A percentile compares a stretch with the other conserved stretches of the same genome.
Evolutionary conservation across 2,888 invertebrate species (phyloP).

Genomic region (Rosalia funebris): DNA sequence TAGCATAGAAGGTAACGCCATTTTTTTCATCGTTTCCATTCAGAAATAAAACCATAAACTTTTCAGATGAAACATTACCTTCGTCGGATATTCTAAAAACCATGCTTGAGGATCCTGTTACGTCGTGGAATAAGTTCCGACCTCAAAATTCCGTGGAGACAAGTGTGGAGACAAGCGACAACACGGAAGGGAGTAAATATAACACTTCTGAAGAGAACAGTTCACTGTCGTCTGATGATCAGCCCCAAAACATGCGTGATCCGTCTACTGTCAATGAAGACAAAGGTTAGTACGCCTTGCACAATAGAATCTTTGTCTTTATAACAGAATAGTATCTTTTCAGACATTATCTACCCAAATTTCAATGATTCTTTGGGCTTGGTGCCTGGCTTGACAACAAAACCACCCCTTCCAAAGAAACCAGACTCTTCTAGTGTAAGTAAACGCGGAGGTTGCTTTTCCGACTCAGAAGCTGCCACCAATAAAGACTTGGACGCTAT

Average conservation of each 20-base stretch:
- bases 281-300: not conserved
- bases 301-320: not conserved
- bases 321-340: not conserved
- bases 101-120: constrained; percentile 55
- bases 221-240: constrained; percentile 44
- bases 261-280: not conserved
- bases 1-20: constrained; percentile 54
- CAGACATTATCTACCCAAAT: not conserved
- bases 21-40: too few relatives aligned
- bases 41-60: not conserved
- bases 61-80: constrained; percentile 50
- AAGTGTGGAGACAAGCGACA: constrained; percentile 35
- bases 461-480: constrained; percentile 10
- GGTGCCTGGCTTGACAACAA: constrained; percentile 57
- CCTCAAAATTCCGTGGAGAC: constrained; percentile 28
- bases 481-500: constrained; percentile 44
- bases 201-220: constrained; percentile 43
- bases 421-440: constrained; percentile 32
- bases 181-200: constrained; percentile 41
- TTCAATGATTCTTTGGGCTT: constrained; percentile 37
- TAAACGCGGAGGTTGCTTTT: constrained; percentile 11
- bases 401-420: constrained; percentile 60
- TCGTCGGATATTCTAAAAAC: constrained; percentile 56
- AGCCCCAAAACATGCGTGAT: constrained; percentile 25
- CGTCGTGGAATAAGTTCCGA: constrained; percentile 48